These are phyloP conservation scores for Anastatus disparis DNA, from an alignment of 1,140 invertebrate genomes.

Conservation along the genomic window DNA sequence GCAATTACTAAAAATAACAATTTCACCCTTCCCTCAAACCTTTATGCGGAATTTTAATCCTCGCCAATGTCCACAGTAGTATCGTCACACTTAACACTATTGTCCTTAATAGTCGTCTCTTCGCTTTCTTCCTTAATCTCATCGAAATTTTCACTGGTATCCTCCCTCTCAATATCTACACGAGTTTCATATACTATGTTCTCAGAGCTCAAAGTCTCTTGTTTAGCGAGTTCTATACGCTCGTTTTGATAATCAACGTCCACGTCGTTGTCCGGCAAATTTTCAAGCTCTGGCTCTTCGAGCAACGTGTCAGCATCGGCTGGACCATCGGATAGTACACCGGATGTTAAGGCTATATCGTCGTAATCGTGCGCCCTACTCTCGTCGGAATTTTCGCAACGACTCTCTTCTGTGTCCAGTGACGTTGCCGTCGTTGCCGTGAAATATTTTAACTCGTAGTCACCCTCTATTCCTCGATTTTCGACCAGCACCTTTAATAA, in stretches of 20 bases:
- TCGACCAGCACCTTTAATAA: slow-evolving; percentile 53
- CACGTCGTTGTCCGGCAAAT: slow-evolving; percentile 46
- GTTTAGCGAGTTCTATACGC: slow-evolving; percentile 22
- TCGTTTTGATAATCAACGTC: too few species aligned
- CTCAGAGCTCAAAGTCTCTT: slow-evolving; percentile 15
- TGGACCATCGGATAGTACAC: slow-evolving; percentile 44
- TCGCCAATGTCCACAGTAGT: not conserved
- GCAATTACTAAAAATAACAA: too few species aligned
- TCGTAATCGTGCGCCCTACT: slow-evolving; percentile 55
- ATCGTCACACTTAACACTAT: not conserved
- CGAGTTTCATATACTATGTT: not conserved
- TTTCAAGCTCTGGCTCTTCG: slow-evolving; percentile 62
- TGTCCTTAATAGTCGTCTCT: too few species aligned
- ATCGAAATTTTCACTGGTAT: not conserved
- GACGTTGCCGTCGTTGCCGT: slow-evolving; percentile 49
- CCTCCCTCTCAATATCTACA: not conserved
- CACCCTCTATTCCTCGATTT: slow-evolving; percentile 34
- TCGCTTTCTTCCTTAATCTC: not conserved
- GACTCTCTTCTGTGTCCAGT: slow-evolving; percentile 55
- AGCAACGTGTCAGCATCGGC: slow-evolving; percentile 54
- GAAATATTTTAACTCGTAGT: slow-evolving; percentile 62
- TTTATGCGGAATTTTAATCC: not conserved
- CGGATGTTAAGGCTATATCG: slow-evolving; percentile 31
- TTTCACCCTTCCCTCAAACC: too few species aligned
- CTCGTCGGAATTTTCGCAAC: slow-evolving; percentile 54